These are phyloP conservation scores for Alloplasta piceator DNA, from an alignment of 2,888 invertebrate species.

Conservation along the genomic window DNA sequence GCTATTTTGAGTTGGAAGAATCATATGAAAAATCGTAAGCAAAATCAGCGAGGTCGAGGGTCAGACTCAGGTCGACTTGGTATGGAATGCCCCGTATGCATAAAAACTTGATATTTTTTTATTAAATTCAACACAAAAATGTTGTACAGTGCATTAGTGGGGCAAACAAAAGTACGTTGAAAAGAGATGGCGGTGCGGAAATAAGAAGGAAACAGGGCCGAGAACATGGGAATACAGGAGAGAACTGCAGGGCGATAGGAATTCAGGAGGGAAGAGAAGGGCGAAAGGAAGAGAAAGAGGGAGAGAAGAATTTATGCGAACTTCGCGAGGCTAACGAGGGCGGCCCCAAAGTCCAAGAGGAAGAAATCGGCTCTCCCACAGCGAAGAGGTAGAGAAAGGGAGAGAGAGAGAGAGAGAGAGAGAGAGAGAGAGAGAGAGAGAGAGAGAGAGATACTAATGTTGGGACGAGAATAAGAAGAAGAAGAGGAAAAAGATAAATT, in stretches of 20 bases:
- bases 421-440: not conserved
- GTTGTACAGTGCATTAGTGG: not conserved
- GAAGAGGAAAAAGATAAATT: conserved; percentile 54
- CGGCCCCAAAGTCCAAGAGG: conserved; percentile 53
- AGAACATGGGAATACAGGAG: conserved; percentile 38
- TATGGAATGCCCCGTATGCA: no score
- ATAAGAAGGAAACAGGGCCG: conserved; percentile 8
- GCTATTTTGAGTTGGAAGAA: no score
- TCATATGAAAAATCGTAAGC: no score
- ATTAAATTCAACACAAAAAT: no score
- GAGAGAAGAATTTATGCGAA: conserved; percentile 70
- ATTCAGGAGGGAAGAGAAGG: conserved; percentile 53
- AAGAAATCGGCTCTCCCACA: conserved; percentile 67
- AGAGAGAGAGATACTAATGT: conserved; percentile 11
- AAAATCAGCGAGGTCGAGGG: no score
- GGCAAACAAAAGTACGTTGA: not conserved
- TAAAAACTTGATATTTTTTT: no score
- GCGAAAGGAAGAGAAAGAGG: conserved; percentile 24
- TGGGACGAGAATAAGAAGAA: conserved; percentile 31
- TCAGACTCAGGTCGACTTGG: no score
- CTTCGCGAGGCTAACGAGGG: conserved; percentile 67
- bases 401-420: conserved; percentile 31
- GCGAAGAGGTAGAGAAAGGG: conserved; percentile 34
- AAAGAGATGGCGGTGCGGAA: conserved; percentile 9
- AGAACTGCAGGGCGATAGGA: conserved; percentile 60